Conservation (phyloP, 2,797 vertebrate genomes). For the Phrynocephalus guinanensis region DNA sequence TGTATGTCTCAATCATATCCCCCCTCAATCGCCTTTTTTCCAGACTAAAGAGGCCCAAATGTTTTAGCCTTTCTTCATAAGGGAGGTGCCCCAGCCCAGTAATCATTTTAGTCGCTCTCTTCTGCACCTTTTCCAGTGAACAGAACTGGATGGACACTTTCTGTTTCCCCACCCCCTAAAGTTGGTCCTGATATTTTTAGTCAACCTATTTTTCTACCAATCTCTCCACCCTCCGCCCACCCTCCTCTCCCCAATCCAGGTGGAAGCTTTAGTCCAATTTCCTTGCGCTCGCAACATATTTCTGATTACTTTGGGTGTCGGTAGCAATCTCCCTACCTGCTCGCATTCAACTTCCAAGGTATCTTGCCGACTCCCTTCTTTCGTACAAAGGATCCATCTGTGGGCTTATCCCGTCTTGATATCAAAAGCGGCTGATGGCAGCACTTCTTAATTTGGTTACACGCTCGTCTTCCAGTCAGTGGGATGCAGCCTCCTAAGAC, state of each 20-base stretch:
- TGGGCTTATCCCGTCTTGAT: conserved; percentile 17
- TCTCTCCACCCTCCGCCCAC: neutral
- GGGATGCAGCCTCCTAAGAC: neutral
- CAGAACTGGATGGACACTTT: neutral
- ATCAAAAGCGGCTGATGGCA: conserved; percentile 15
- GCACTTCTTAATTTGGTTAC: conserved; percentile 3
- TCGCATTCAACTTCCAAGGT: neutral
- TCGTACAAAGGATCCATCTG: conserved; percentile 22
- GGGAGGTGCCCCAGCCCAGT: too few relatives aligned
- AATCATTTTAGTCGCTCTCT: too few relatives aligned
- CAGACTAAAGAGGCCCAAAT: too few relatives aligned
- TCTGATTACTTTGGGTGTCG: neutral
- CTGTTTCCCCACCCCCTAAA: neutral
- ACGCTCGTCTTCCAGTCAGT: conserved; percentile 8
- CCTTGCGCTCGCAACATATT: conserved; percentile 22
- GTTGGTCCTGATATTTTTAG: conserved; percentile 19
- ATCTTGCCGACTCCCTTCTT: conserved; percentile 13
- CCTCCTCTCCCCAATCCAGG: neutral
- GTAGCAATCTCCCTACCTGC: conserved; percentile 18
- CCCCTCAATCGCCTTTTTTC: too few relatives aligned
- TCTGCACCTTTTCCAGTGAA: too few relatives aligned
- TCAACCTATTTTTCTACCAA: neutral
- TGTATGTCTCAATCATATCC: too few relatives aligned
- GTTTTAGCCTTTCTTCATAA: too few relatives aligned
- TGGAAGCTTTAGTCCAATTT: conserved; percentile 8